phyloP scores from a whole-genome alignment of 2,797 vertebrate species.

The Linurgus olivaceus region DNA sequence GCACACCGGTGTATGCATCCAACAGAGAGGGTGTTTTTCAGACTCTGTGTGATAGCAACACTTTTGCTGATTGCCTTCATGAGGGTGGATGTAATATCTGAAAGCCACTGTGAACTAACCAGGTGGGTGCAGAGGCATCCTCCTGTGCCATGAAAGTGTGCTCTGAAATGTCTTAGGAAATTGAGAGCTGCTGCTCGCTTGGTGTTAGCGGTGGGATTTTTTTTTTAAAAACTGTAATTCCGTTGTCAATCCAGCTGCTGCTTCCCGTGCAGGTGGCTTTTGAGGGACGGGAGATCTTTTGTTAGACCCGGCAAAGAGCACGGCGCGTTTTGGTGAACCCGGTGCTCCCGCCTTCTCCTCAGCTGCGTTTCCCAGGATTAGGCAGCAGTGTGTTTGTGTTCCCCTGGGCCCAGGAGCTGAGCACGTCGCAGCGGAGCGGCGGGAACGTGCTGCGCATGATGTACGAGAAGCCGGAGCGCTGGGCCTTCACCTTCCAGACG shows the following conservation, averaged over 20 bases:
- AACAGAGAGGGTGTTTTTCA: neutral
- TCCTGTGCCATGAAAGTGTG: neutral
- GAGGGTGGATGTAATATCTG: neutral
- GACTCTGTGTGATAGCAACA: fast-evolving
- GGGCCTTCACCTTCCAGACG: conserved; percentile 93
- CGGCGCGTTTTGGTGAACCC: fast-evolving
- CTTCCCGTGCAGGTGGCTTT: neutral
- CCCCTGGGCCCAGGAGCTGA: conserved; percentile 79
- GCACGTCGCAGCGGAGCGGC: conserved; percentile 86
- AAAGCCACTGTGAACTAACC: neutral
- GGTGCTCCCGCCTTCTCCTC: fast-evolving
- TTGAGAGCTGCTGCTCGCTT: neutral
- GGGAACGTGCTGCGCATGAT: conserved; percentile 92
- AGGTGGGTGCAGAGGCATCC: neutral
- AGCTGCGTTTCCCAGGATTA: fast-evolving
- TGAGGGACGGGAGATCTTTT: neutral
- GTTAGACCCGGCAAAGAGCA: neutral
- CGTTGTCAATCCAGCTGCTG: neutral
- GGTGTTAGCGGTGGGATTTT: neutral
- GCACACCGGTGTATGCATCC: neutral
- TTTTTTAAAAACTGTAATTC: neutral
- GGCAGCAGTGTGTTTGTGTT: fast-evolving
- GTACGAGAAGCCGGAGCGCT: conserved; percentile 91
- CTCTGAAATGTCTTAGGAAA: neutral
- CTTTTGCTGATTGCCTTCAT: neutral